Evolutionary conservation across 2,888 invertebrate species (phyloP).

Genomic region (Synanthedon andrenaeformis): DNA sequence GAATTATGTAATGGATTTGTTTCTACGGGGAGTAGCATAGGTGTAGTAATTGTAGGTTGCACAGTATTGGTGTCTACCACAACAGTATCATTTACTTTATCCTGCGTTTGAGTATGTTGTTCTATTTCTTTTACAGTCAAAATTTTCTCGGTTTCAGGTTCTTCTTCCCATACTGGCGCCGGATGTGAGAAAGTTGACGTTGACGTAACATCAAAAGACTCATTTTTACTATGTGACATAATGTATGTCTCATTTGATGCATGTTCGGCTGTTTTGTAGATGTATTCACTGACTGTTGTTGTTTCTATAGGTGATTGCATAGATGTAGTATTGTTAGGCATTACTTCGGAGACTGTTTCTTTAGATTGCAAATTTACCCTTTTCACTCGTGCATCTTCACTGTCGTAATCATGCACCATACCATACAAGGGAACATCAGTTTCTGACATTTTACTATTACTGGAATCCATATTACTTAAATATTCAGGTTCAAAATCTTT

Average conservation of each 20-base stretch:
- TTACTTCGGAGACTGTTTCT: constrained; percentile 6
- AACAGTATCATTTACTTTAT: constrained; percentile 7
- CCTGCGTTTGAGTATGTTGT: constrained; percentile 4
- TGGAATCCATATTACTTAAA: constrained; percentile 36
- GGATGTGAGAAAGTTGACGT: constrained; percentile 17
- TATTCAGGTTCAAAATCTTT: constrained; percentile 59
- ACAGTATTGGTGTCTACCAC: not conserved
- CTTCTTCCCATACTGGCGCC: constrained; percentile 58
- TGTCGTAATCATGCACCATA: constrained; percentile 47
- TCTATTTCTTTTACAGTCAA: constrained; percentile 19
- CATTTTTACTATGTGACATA: constrained; percentile 4
- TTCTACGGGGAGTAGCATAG: not conserved
- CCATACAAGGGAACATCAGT: constrained; percentile 40
- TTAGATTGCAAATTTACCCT: constrained; percentile 32
- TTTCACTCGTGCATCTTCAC: constrained; percentile 42
- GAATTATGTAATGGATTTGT: constrained; percentile 1
- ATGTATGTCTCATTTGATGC: constrained; percentile 9
- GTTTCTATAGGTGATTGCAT: constrained; percentile 21
- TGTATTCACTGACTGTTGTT: constrained; percentile 46
- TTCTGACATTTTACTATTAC: constrained; percentile 28
- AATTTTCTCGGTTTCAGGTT: constrained; percentile 23
- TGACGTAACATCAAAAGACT: not conserved
- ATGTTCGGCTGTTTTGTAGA: constrained; percentile 38
- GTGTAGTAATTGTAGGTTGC: constrained; percentile 5
- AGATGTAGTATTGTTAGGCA: constrained; percentile 7